Conservation (phyloP, 2,888 invertebrate genomes). For the Anorthoa munda region DNA sequence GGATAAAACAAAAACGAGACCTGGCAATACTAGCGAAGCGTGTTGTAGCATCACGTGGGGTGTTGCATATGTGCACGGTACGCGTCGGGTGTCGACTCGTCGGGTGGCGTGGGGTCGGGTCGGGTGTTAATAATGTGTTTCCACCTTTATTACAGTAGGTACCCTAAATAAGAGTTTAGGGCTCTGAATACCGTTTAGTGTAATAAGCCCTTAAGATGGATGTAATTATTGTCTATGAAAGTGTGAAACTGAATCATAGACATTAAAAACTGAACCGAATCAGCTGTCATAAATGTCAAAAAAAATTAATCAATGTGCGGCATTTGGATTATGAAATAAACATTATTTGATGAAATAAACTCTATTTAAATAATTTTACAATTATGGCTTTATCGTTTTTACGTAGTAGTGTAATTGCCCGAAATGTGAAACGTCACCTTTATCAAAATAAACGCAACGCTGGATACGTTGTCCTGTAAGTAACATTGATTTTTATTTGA, state of each 20-base stretch:
- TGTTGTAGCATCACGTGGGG: no score
- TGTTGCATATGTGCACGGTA: no score
- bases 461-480: constrained; percentile 94
- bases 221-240: constrained; percentile 41
- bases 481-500: constrained; percentile 66
- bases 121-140: no score
- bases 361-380: constrained; percentile 33
- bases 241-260: not conserved
- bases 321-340: constrained; percentile 77
- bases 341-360: constrained; percentile 56
- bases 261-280: no score
- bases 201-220: no score
- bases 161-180: no score
- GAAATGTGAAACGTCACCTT: constrained; percentile 83
- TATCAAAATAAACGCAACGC: constrained; percentile 91
- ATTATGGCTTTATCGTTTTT: constrained; percentile 87
- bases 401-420: constrained; percentile 81
- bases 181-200: no score
- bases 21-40: no score
- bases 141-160: no score
- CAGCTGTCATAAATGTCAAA: constrained; percentile 50
- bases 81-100: no score
- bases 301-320: constrained; percentile 64
- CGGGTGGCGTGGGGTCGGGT: no score
- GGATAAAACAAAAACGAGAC: no score